Percentiles rank a stretch among this genome's conserved stretches.
These are phyloP conservation scores for Falcaria lacertinaria DNA, from an alignment of 2,888 invertebrate genomes.

Conservation along the genomic window DNA sequence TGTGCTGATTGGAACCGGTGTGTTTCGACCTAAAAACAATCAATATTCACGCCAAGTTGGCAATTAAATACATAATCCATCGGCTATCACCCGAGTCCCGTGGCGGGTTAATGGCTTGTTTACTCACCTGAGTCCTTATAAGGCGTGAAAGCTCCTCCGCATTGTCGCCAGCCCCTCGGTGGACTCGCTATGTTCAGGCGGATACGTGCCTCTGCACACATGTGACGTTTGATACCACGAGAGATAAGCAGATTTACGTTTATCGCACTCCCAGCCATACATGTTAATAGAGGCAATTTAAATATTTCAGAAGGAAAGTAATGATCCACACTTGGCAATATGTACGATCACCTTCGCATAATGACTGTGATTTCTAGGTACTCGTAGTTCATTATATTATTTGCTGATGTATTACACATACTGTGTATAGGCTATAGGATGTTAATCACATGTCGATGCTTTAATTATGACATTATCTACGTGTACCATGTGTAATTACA, in stretches of 20 bases:
- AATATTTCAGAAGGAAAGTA: neutral
- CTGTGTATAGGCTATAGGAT: too few relatives aligned
- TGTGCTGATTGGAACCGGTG: slow-evolving; percentile 12
- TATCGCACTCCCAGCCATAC: slow-evolving; percentile 8
- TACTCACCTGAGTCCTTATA: slow-evolving; percentile 65
- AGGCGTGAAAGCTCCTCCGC: slow-evolving; percentile 73
- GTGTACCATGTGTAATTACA: neutral
- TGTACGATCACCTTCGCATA: too few relatives aligned
- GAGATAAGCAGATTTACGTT: slow-evolving; percentile 37
- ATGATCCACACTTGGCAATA: neutral
- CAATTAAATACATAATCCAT: slow-evolving; percentile 73
- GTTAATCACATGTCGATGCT: neutral
- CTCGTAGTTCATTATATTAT: too few relatives aligned
- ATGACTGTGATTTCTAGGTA: too few relatives aligned
- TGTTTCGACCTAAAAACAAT: slow-evolving; percentile 34
- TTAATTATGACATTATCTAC: neutral
- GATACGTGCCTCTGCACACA: slow-evolving; percentile 50
- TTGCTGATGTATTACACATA: too few relatives aligned
- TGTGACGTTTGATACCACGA: slow-evolving; percentile 40
- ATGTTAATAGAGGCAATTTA: neutral
- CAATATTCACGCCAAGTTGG: slow-evolving; percentile 52
- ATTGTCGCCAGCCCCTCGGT: slow-evolving; percentile 64
- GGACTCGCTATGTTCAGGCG: slow-evolving; percentile 51
- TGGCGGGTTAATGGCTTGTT: slow-evolving; percentile 66
- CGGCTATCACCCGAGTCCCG: slow-evolving; percentile 53